Evolutionary conservation across 2,113 vertebrate species (phyloP), one percentile per base, ranked within the genome.

Genomic region (Xenopus laevis): DNA sequence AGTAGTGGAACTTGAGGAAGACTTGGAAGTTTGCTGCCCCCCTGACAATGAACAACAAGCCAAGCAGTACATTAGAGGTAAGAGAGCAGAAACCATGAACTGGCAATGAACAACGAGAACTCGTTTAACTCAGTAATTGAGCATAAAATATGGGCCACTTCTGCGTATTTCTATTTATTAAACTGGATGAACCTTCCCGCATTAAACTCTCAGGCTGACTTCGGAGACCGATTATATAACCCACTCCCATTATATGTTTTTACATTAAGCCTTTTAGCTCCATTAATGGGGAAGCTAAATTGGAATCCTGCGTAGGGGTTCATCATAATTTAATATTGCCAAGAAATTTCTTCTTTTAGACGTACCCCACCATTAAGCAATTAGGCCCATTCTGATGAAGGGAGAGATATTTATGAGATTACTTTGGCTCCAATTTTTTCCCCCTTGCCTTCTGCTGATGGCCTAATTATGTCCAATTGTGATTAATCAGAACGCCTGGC

Each of bases 391-490:
- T 55, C 50, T 55, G 15, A 68, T 61, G 67, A 68, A 61, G 45
- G 47, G 44, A 18, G 2, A 61, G 68, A 74, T 67, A 50, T 52
- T 59, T 58, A 68, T 53, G 13, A 67, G 64, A 67, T 59, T 46
- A 50, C 45, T 74, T 74, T 59, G 61, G 65, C 71, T 74, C 64
- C n/a, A 46, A 13, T n/a, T 68, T 47, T 27, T 67, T 50, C 8
- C 20, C 59, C 18, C 23, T 27, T 7, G 15, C 44, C 21, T 65
- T 33, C 64, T 68, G 21, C 65, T 61, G 23, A 23, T 68, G 72
- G 44, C 65, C 72, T 68, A 74, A 74, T 74, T 68, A 68, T 61
- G 65, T 68, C 65, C 27, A 40, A 52, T 20, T 13, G 57, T 21
- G 13, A 46, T 12, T 30, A 74, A 68, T 74, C 65, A 68, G 23